A percentile compares a stretch with the other conserved stretches of the same genome.
Conservation (phyloP, 2,113 vertebrate genomes). For the Oncorhynchus nerka region DNA sequence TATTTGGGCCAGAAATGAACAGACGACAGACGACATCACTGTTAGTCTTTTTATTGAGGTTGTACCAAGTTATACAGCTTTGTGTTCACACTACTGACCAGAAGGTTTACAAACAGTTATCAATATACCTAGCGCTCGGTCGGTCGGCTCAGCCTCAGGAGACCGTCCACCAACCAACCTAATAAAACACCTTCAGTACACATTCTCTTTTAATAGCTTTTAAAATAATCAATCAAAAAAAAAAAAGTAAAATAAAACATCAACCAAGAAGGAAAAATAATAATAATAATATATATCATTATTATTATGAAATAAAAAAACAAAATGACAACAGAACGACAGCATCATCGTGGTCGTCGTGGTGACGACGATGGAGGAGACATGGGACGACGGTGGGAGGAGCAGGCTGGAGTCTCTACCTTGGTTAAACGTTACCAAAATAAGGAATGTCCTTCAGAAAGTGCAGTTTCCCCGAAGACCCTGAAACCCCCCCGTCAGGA, state of each 20-base stretch:
- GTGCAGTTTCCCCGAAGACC: constrained; percentile 77
- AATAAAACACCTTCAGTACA: constrained; percentile 74
- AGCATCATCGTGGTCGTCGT: constrained; percentile 58
- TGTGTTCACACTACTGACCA: constrained; percentile 75
- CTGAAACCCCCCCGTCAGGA: constrained; percentile 59
- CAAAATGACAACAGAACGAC: constrained; percentile 70
- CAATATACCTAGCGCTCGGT: constrained; percentile 73
- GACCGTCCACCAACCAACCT: constrained; percentile 65
- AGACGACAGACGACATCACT: constrained; percentile 31
- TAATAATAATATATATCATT: constrained; percentile 31
- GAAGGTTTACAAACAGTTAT: constrained; percentile 81
- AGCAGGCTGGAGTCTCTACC: constrained; percentile 77
- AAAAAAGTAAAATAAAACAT: constrained; percentile 57
- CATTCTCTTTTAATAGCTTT: constrained; percentile 76
- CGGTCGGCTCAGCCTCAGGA: constrained; percentile 69
- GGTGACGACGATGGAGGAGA: constrained; percentile 76
- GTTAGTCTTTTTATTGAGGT: constrained; percentile 83
- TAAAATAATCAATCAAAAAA: constrained; percentile 45
- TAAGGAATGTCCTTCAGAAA: constrained; percentile 86
- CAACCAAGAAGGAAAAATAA: constrained; percentile 53
- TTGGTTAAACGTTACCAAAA: constrained; percentile 65
- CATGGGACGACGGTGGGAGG: constrained; percentile 69
- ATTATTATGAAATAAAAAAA: constrained; percentile 16
- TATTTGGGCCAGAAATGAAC: constrained; percentile 11
- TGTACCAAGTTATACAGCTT: constrained; percentile 83